phyloP scores from a whole-genome alignment of 2,888 invertebrate genomes.

The Liodrosophila aerea region DNA sequence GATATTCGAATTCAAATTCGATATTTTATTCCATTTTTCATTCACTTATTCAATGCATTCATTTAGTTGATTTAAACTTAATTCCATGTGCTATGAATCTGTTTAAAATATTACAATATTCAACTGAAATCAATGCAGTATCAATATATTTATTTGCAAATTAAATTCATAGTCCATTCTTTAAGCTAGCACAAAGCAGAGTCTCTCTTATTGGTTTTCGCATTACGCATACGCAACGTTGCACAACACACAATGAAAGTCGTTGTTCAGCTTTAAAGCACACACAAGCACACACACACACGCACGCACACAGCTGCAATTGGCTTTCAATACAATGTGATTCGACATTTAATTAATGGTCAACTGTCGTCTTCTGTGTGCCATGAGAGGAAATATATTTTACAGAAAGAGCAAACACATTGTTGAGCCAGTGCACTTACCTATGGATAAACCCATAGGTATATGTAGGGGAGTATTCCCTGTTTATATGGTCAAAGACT shows the following conservation, averaged over 20 bases:
- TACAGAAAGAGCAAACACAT: constrained; percentile 6
- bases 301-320: too few relatives aligned
- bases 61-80: too few relatives aligned
- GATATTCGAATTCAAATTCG: too few relatives aligned
- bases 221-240: constrained; percentile 17
- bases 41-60: too few relatives aligned
- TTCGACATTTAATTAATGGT: constrained; percentile 49
- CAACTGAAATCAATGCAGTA: too few relatives aligned
- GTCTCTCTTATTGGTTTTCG: not conserved
- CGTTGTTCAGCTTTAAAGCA: not conserved
- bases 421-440: constrained; percentile 4
- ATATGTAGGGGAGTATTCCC: constrained; percentile 7
- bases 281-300: too few relatives aligned
- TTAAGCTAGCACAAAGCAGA: too few relatives aligned
- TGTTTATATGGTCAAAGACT: constrained; percentile 32
- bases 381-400: constrained; percentile 23
- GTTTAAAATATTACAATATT: too few relatives aligned
- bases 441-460: not conserved
- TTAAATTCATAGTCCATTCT: not conserved
- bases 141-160: not conserved
- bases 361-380: constrained; percentile 21
- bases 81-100: too few relatives aligned
- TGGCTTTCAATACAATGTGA: constrained; percentile 10
- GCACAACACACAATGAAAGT: not conserved
- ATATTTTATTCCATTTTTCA: too few relatives aligned